Percentiles rank a stretch among this genome's conserved stretches.
Conservation (phyloP, 2,797 vertebrate genomes). For the Gorsachius magnificus region DNA sequence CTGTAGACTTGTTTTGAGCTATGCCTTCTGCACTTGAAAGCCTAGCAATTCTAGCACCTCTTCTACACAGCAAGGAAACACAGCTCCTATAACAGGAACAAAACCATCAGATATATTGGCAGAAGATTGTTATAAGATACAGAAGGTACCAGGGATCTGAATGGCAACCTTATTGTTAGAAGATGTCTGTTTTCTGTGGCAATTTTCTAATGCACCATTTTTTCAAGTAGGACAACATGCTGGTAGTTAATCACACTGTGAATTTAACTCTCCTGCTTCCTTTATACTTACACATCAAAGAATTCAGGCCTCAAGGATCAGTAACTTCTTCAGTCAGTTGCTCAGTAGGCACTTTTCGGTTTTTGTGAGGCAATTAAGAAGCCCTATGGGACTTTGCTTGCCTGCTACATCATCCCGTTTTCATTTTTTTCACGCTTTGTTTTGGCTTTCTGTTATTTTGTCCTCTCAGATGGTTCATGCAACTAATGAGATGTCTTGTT, state of each 20-base stretch:
- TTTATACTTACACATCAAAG: not conserved
- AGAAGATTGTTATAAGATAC: not conserved
- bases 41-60: not conserved
- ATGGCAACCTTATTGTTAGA: not conserved
- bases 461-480: not conserved
- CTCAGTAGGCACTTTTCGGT: not conserved
- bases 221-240: not conserved
- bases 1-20: not conserved
- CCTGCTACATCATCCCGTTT: not conserved
- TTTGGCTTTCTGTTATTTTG: not conserved
- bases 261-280: not conserved
- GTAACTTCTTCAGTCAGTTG: not conserved
- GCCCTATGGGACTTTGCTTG: not conserved
- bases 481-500: not conserved
- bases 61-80: not conserved
- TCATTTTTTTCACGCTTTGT: not conserved
- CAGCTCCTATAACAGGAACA: not conserved
- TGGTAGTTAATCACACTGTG: not conserved
- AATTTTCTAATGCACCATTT: not conserved
- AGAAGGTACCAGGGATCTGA: not conserved
- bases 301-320: not conserved
- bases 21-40: not conserved
- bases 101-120: not conserved
- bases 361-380: not conserved
- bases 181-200: not conserved